Conservation (phyloP, 2,797 vertebrate species). For the Apogon hyalosoma region DNA sequence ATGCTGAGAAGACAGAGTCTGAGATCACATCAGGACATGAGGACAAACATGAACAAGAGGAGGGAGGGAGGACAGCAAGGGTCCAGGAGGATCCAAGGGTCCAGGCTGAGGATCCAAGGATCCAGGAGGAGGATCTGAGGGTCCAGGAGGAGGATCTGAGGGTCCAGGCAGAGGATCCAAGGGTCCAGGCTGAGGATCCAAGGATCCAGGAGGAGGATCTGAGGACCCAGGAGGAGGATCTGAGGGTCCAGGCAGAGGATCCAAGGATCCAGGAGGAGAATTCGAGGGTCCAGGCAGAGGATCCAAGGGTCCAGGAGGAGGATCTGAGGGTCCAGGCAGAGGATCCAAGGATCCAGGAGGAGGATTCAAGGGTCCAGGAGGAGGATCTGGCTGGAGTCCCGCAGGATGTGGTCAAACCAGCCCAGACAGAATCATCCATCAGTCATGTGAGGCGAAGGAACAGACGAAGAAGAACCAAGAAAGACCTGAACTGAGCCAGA, state of each 20-base stretch:
- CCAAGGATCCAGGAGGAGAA: too few species aligned
- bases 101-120: slow-evolving; percentile 73
- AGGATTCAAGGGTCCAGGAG: too few species aligned
- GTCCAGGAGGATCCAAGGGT: slow-evolving; percentile 49
- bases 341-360: too few species aligned
- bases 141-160: too few species aligned
- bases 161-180: too few species aligned
- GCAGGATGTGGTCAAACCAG: slow-evolving; percentile 60
- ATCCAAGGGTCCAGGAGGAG: too few species aligned
- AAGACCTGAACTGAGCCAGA: slow-evolving; percentile 46
- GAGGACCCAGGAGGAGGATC: too few species aligned
- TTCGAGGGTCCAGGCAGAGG: too few species aligned
- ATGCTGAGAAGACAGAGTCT: slow-evolving; percentile 11
- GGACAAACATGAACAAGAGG: slow-evolving; percentile 70
- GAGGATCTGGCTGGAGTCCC: slow-evolving; percentile 70
- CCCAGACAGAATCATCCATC: slow-evolving; percentile 19
- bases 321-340: too few species aligned
- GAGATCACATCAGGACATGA: slow-evolving; percentile 21
- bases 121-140: slow-evolving; percentile 67
- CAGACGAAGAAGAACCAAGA: slow-evolving; percentile 66
- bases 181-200: too few species aligned
- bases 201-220: too few species aligned
- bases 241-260: too few species aligned
- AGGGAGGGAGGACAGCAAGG: slow-evolving; percentile 32
- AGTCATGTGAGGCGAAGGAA: slow-evolving; percentile 65